Percentiles rank a stretch among this genome's conserved stretches.
These are phyloP conservation scores for Aelia acuminata DNA, from an alignment of 2,888 invertebrate species.

Conservation along the genomic window DNA sequence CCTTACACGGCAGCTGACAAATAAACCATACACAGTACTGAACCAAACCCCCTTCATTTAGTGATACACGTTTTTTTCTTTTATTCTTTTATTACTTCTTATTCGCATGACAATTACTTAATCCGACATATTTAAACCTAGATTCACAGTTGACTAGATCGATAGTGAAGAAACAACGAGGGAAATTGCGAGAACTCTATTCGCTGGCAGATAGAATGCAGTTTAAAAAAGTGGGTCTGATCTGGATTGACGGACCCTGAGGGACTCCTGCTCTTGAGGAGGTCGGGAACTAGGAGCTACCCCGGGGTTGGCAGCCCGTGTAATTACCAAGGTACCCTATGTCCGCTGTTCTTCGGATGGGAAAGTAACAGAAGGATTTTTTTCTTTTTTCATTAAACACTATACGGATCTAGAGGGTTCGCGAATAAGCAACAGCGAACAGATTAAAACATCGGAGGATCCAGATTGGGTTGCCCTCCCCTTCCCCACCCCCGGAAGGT, in stretches of 20 bases:
- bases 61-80: too few relatives aligned
- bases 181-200: background rate
- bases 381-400: background rate
- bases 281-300: background rate
- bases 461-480: too few relatives aligned
- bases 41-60: too few relatives aligned
- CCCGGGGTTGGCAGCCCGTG: conserved; percentile 21
- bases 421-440: too few relatives aligned
- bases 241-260: background rate
- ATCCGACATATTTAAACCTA: background rate
- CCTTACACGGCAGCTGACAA: too few relatives aligned
- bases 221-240: background rate
- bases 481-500: too few relatives aligned
- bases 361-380: background rate
- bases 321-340: background rate
- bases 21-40: too few relatives aligned
- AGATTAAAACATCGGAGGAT: too few relatives aligned
- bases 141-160: background rate
- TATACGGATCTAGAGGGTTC: background rate
- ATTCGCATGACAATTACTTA: too few relatives aligned
- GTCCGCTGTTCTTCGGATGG: background rate
- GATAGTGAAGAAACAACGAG: background rate
- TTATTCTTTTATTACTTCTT: too few relatives aligned
- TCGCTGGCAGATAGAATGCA: background rate
- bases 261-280: background rate